These are phyloP conservation scores for Oncorhynchus kisutch DNA, from an alignment of 2,113 vertebrate species.

Conservation along the genomic window DNA sequence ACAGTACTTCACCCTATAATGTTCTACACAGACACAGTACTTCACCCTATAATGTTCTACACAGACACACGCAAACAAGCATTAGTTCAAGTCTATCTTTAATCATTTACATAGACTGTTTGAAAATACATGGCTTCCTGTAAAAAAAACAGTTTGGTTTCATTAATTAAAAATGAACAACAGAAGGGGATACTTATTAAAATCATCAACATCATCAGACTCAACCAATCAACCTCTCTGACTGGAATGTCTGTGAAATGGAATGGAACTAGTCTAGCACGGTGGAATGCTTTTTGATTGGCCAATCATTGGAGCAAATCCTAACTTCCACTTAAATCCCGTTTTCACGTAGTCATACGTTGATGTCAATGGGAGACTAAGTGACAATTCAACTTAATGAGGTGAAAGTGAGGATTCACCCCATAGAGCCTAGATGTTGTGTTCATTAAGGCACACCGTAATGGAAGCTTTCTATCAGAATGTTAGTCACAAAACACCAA, in stretches of 20 bases:
- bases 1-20: too few species aligned
- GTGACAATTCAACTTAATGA: neutral
- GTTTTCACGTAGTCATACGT: too few species aligned
- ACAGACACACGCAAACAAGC: neutral
- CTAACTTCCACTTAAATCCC: neutral
- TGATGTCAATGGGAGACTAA: neutral
- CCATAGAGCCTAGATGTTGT: neutral
- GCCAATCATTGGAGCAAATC: neutral
- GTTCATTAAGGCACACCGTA: neutral
- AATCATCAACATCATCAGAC: neutral
- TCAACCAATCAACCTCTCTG: neutral
- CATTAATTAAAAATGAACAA: slow-evolving; percentile 10
- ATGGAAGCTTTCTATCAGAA: neutral
- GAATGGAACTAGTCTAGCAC: too few species aligned
- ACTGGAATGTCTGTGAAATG: neutral
- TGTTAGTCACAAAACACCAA: slow-evolving; percentile 54
- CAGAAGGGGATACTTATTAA: slow-evolving; percentile 5
- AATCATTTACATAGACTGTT: slow-evolving; percentile 40
- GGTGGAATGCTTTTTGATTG: slow-evolving; percentile 9
- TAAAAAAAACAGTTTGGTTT: neutral
- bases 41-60: slow-evolving; percentile 41
- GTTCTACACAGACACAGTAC: too few species aligned
- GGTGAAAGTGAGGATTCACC: neutral
- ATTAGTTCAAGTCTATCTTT: slow-evolving; percentile 23
- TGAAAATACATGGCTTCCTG: neutral